Percentiles rank a stretch among this genome's conserved stretches.
Conservation (phyloP, 2,888 invertebrate genomes). For the Tridacna gigas region DNA sequence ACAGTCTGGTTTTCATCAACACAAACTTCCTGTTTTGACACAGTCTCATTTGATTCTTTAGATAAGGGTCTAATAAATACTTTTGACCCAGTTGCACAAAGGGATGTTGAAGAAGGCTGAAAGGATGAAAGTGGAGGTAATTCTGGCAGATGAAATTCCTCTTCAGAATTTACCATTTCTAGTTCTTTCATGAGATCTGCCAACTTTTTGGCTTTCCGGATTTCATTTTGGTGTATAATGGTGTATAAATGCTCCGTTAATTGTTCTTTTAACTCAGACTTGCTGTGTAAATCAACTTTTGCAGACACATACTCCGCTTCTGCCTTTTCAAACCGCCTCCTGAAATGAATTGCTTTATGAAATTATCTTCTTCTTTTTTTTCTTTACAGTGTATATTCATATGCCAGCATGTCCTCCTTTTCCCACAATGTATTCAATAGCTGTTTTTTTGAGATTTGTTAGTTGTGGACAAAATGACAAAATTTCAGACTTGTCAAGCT, state of each 20-base stretch:
- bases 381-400: neutral
- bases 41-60: neutral
- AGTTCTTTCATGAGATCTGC: conserved; percentile 89
- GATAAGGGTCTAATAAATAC: neutral
- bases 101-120: conserved; percentile 26
- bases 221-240: conserved; percentile 93
- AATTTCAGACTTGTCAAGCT: too few species aligned
- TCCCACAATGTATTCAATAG: neutral
- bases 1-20: too few species aligned
- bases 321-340: conserved; percentile 90
- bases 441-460: too few species aligned
- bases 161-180: conserved; percentile 84
- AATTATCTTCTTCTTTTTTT: neutral
- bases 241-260: conserved; percentile 93
- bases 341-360: conserved; percentile 81
- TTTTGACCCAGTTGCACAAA: conserved; percentile 26
- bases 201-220: conserved; percentile 92
- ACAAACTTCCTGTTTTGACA: too few species aligned
- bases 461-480: too few species aligned
- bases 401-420: neutral
- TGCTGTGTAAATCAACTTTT: conserved; percentile 90
- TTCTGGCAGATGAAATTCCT: conserved; percentile 67
- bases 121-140: conserved; percentile 73
- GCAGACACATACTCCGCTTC: conserved; percentile 92
- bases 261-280: conserved; percentile 91